These are phyloP conservation scores for Acanthurus lineatus DNA, from an alignment of 2,797 vertebrate species.

Conservation along the genomic window DNA sequence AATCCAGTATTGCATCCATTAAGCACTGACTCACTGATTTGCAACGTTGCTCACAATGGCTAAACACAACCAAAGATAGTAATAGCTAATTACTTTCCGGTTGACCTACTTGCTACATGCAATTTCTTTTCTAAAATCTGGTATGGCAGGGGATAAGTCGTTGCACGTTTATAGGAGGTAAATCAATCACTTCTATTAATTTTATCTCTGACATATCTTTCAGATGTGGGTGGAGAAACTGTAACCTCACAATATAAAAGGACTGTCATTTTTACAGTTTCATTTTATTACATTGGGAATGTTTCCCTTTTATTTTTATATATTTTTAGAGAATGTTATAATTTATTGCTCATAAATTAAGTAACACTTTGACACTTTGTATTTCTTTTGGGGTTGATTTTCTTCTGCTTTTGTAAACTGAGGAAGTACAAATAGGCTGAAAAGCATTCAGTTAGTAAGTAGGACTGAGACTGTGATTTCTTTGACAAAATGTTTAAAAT, in stretches of 20 bases:
- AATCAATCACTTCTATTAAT: not conserved
- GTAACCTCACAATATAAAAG: not conserved
- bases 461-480: not conserved
- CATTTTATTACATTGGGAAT: not conserved
- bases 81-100: not conserved
- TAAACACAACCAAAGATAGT: not conserved
- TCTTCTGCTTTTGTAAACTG: constrained; percentile 6
- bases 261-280: not conserved
- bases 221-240: not conserved
- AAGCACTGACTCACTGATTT: not conserved
- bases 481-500: not conserved
- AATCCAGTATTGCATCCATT: not conserved
- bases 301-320: not conserved
- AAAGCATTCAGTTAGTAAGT: not conserved
- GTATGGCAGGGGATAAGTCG: not conserved
- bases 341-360: not conserved
- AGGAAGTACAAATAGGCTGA: not conserved
- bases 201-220: not conserved
- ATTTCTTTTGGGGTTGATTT: not conserved
- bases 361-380: not conserved
- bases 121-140: not conserved
- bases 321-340: no score
- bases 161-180: not conserved
- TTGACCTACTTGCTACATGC: not conserved
- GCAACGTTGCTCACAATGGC: not conserved